Evolutionary conservation across 2,113 vertebrate genomes (phyloP), one percentile per base, ranked within the genome.

Genomic region (Smithornis capensis): DNA sequence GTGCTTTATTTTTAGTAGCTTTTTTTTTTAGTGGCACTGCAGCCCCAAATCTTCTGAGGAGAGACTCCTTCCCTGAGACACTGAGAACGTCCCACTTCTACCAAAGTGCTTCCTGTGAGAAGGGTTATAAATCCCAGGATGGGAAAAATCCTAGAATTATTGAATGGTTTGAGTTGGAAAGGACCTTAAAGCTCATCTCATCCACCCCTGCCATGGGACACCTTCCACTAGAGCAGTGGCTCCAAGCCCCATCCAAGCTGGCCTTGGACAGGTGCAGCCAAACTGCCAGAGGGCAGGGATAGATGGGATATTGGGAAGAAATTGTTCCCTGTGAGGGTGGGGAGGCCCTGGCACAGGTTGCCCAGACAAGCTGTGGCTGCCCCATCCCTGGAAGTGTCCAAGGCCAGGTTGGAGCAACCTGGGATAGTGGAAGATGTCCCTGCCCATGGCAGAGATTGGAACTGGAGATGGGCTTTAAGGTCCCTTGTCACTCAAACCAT

Each of bases 171-270:
- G 85, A 17, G 29, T 29, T 25, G 65, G 65, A 35, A 79, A n/a
- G 49, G 57, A 47, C 3, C n/a, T 79, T 40, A 35, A 63, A 79
- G 35, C 24, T 3, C 40, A n/a, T 25, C 47, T 47, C 47, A 10
- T 22, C 65, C 31, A 56, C 9, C 56, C 19, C 35, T 19, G 37
- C 60, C 60, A 35, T 29, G 17, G 37, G 29, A 5, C 42, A 49
- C 2, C 31, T 64, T 4, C 25, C 49, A 12, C 25, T 0, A 0
- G 40, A 9, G 25, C 76, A 80, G 42, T 0, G 80, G 31, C 18
- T 64, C 85, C 65, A 24, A 47, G 9, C 5, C 22, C 27, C 0
- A 0, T 59, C 63, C 56, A 62, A 0, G 7, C 76, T 37, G 35
- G 12, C 57, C 57, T 19, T 22, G 76, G 24, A 0, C 50, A 45